Conservation (phyloP, 2,888 invertebrate genomes). For the Eupeodes luniger region DNA sequence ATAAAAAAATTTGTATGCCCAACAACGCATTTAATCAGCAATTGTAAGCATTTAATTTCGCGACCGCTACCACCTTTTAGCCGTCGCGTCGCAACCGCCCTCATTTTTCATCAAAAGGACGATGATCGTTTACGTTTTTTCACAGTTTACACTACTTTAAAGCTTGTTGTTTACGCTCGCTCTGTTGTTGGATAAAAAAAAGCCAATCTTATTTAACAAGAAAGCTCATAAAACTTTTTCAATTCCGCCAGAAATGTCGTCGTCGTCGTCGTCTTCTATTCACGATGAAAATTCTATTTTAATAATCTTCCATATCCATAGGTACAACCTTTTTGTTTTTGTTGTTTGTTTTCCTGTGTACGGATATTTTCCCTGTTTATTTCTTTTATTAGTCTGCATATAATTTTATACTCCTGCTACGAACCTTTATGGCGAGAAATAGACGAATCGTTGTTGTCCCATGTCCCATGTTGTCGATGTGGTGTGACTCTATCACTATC, state of each 20-base stretch:
- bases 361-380: neutral
- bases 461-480: neutral
- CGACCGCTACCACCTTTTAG: neutral
- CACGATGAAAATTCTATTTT: conserved; percentile 65
- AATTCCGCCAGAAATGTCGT: conserved; percentile 78
- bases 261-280: too few relatives aligned
- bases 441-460: neutral
- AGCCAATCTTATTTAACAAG: conserved; percentile 61
- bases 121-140: conserved; percentile 22
- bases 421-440: neutral
- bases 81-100: conserved; percentile 1
- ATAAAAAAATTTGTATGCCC: neutral
- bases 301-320: conserved; percentile 41
- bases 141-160: conserved; percentile 18
- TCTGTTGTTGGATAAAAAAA: conserved; percentile 37
- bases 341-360: conserved; percentile 41
- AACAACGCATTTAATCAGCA: conserved; percentile 2
- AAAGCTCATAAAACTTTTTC: conserved; percentile 83
- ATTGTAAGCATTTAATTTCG: conserved; percentile 6
- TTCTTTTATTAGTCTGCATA: conserved; percentile 19
- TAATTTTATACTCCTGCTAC: conserved; percentile 2
- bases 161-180: conserved; percentile 32
- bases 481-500: too few relatives aligned
- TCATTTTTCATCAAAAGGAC: conserved; percentile 33
- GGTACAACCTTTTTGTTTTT: conserved; percentile 19